Evolutionary conservation across 1,140 invertebrate genomes (phyloP).

Genomic region (Diuraphis noxia): DNA sequence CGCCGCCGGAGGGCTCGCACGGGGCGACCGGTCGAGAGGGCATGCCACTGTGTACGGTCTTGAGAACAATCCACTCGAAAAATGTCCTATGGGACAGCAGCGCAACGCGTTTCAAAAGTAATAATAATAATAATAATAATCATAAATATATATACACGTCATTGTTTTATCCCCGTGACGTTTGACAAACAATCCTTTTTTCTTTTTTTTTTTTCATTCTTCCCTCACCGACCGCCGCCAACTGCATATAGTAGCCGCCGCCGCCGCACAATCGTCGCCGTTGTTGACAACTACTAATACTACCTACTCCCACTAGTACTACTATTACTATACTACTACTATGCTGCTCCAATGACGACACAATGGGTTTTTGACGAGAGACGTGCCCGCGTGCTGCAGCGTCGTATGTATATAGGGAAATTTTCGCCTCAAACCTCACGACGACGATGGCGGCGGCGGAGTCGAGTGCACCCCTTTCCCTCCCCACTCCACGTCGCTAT

Average conservation of each 20-base stretch:
- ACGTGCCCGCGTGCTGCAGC: background rate
- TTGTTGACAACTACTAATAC: constrained; percentile 4
- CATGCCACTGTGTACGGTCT: background rate
- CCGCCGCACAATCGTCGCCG: background rate
- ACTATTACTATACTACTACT: background rate
- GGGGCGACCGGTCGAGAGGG: constrained; percentile 34
- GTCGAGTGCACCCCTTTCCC: background rate
- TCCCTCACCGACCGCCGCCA: background rate
- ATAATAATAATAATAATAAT: constrained; percentile 34
- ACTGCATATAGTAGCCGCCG: background rate
- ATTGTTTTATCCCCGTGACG: constrained; percentile 48
- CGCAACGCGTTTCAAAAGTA: constrained; percentile 10
- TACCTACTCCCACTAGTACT: background rate
- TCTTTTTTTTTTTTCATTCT: constrained; percentile 36
- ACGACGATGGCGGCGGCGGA: background rate
- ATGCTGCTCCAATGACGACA: background rate
- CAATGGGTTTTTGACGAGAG: constrained; percentile 38
- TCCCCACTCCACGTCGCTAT: background rate
- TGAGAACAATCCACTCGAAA: constrained; percentile 47
- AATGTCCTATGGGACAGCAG: constrained; percentile 27
- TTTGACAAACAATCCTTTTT: constrained; percentile 49
- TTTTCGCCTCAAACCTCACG: constrained; percentile 27
- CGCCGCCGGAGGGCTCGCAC: constrained; percentile 19
- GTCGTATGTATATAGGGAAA: background rate
- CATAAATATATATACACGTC: constrained; percentile 30